Percentiles rank a stretch among this genome's conserved stretches.
phyloP scores from a whole-genome alignment of 2,888 invertebrate genomes.

The Hydroisotoma schaefferi region DNA sequence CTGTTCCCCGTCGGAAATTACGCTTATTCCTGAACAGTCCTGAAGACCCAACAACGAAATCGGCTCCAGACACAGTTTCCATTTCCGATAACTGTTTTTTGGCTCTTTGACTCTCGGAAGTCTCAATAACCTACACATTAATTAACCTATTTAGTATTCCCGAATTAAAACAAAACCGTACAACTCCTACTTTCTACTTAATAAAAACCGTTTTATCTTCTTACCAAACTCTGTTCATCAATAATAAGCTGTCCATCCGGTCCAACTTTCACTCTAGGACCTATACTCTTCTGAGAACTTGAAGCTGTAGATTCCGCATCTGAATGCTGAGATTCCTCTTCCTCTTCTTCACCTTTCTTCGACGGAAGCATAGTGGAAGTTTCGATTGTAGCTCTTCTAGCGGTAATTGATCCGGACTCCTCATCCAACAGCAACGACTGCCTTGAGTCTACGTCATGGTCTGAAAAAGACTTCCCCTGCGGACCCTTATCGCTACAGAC shows the following conservation, averaged over 20 bases:
- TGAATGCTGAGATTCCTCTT: constrained; percentile 6
- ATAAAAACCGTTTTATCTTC: no score
- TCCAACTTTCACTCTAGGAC: constrained; percentile 78
- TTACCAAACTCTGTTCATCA: constrained; percentile 75
- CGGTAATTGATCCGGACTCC: background rate
- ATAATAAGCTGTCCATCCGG: constrained; percentile 79
- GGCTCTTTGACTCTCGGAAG: constrained; percentile 57
- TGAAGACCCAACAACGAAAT: constrained; percentile 53
- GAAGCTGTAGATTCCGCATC: constrained; percentile 20
- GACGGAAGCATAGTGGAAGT: background rate
- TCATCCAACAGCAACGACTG: background rate
- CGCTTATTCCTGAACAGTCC: constrained; percentile 56
- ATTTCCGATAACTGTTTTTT: constrained; percentile 62
- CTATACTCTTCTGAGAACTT: constrained; percentile 13
- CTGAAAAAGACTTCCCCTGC: background rate
- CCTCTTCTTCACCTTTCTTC: background rate
- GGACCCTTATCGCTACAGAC: constrained; percentile 22
- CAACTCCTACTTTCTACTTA: no score
- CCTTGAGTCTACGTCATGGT: background rate
- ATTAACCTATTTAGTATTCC: no score
- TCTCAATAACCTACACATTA: constrained; percentile 62
- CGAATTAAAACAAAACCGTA: constrained; percentile 3
- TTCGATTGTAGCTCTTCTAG: constrained; percentile 13
- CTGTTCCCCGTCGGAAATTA: constrained; percentile 64
- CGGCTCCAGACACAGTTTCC: constrained; percentile 65